Conservation (phyloP, 2,797 vertebrate species). For the Sus cebifrons region DNA sequence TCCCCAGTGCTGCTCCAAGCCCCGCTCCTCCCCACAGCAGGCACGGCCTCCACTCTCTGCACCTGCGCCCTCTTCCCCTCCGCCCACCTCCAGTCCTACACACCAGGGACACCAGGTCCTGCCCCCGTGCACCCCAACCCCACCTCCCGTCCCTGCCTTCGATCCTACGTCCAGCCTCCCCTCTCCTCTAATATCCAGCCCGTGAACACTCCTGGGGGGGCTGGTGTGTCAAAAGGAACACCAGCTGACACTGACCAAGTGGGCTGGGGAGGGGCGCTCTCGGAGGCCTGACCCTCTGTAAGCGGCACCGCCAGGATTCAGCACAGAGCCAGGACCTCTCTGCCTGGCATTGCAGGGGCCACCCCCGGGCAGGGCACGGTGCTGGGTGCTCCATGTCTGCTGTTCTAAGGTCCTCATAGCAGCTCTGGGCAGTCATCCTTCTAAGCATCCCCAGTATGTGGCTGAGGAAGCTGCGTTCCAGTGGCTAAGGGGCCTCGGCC, state of each 20-base stretch:
- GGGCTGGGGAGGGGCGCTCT: neutral
- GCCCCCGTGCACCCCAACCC: fast-evolving
- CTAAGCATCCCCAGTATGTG: neutral
- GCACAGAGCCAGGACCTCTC: neutral
- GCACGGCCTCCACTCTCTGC: fast-evolving
- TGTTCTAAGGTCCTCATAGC: fast-evolving
- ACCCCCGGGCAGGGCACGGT: fast-evolving
- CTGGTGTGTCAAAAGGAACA: fast-evolving
- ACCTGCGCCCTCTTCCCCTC: fast-evolving
- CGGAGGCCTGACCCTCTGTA: fast-evolving
- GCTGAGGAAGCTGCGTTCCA: neutral
- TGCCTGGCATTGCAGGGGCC: fast-evolving
- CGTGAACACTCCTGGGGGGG: too few species aligned
- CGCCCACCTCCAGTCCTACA: fast-evolving
- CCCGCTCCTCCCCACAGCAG: neutral
- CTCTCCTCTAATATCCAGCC: neutral
- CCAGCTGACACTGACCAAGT: fast-evolving
- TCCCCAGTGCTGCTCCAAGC: fast-evolving
- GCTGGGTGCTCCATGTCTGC: fast-evolving
- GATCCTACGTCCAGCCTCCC: fast-evolving
- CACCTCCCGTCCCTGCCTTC: fast-evolving
- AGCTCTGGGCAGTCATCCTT: fast-evolving
- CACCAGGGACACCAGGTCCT: fast-evolving
- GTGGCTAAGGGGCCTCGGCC: neutral
- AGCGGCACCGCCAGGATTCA: neutral